phyloP scores from a whole-genome alignment of 2,888 invertebrate genomes.

The Meteorus colon region DNA sequence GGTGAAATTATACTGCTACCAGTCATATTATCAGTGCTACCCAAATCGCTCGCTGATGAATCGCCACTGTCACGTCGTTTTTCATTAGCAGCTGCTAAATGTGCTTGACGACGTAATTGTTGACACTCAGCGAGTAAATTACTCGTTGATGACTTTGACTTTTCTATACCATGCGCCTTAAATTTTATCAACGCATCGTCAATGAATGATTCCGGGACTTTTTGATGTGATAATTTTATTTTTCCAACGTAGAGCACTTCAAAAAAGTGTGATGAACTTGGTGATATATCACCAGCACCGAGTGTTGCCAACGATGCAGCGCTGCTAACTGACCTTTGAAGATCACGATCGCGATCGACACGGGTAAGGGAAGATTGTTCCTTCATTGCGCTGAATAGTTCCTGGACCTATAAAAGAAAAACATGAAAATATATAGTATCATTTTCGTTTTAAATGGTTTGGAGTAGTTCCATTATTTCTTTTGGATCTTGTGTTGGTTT shows the following conservation, averaged over 20 bases:
- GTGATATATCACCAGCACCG: constrained; percentile 83
- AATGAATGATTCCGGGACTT: constrained; percentile 90
- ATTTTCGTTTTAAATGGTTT: not conserved
- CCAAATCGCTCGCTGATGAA: constrained; percentile 66
- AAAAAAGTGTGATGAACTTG: constrained; percentile 91
- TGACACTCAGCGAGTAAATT: constrained; percentile 74
- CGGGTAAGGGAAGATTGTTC: constrained; percentile 68
- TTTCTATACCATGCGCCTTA: constrained; percentile 85
- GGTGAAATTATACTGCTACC: constrained; percentile 68
- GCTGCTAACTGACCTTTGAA: constrained; percentile 75
- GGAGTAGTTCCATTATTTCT: not conserved
- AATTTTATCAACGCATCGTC: constrained; percentile 93
- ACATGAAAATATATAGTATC: not conserved
- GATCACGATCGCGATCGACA: constrained; percentile 64
- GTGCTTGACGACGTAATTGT: constrained; percentile 65
- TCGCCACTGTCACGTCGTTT: constrained; percentile 67
- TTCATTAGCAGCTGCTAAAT: constrained; percentile 50
- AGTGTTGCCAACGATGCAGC: constrained; percentile 82
- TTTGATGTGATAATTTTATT: constrained; percentile 86
- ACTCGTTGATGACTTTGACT: constrained; percentile 76
- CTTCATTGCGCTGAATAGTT: constrained; percentile 70
- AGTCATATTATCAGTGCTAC: constrained; percentile 69
- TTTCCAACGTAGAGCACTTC: constrained; percentile 95
- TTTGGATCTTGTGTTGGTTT: too few species aligned
- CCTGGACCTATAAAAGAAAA: constrained; percentile 64